A percentile compares a stretch with the other conserved stretches of the same genome.
phyloP scores from a whole-genome alignment of 2,888 invertebrate genomes.

The Orchesellides sinensis region DNA sequence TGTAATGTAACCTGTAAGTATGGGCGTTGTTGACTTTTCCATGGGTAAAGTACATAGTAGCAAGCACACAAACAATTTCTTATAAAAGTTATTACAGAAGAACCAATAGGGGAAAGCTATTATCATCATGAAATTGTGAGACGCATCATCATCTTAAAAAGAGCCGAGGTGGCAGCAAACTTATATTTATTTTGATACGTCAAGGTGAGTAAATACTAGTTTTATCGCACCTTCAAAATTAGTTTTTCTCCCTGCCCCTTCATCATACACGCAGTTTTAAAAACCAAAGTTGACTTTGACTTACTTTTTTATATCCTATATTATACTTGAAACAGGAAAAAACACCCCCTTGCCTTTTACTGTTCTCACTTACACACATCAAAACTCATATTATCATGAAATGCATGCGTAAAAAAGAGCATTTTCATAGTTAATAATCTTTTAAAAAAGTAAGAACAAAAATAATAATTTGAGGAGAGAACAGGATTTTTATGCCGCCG shows the following conservation, averaged over 20 bases:
- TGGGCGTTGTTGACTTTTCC: too few species aligned
- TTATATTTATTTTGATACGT: constrained; percentile 71
- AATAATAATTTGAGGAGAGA: constrained; percentile 4
- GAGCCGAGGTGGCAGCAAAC: constrained; percentile 17
- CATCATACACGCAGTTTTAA: too few species aligned
- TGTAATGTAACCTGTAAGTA: too few species aligned
- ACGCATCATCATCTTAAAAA: neutral
- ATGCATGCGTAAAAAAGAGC: constrained; percentile 33
- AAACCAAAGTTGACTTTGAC: too few species aligned
- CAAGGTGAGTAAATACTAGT: constrained; percentile 71
- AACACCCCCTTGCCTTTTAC: neutral
- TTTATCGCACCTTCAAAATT: constrained; percentile 73
- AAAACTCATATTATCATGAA: constrained; percentile 1
- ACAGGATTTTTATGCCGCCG: constrained; percentile 45
- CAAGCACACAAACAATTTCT: too few species aligned
- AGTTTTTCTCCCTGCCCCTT: constrained; percentile 41
- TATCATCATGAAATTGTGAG: neutral
- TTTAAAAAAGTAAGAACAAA: neutral
- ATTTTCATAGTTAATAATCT: constrained; percentile 54
- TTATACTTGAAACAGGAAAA: neutral
- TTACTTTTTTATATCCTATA: neutral
- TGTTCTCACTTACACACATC: neutral
- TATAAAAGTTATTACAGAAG: too few species aligned
- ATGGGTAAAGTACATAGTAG: too few species aligned
- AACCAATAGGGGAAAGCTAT: too few species aligned